phyloP scores from a whole-genome alignment of 2,888 invertebrate species.

The Agriotes lineatus region DNA sequence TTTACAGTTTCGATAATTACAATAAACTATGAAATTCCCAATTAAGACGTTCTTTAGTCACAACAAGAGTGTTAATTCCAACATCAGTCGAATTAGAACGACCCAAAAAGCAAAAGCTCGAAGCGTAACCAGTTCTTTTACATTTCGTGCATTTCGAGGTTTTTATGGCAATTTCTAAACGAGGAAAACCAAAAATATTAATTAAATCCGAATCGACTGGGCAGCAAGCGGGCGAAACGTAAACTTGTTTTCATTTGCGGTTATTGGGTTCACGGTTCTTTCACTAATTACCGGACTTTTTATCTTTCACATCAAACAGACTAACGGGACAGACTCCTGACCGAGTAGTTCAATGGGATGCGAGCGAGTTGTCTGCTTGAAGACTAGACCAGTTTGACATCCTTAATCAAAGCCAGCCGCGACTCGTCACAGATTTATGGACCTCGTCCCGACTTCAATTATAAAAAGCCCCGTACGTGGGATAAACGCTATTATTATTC shows the following conservation, averaged over 20 bases:
- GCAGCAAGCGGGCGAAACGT: slow-evolving; percentile 1
- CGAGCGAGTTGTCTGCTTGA: slow-evolving; percentile 29
- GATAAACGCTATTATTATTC: slow-evolving; percentile 1
- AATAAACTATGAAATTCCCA: no score
- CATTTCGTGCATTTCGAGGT: no score
- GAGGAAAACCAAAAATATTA: not conserved
- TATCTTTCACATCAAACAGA: slow-evolving; percentile 5
- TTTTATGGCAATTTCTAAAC: not conserved
- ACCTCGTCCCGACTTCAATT: slow-evolving; percentile 5
- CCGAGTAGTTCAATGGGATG: slow-evolving; percentile 8
- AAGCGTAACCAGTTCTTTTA: no score
- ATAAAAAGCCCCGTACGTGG: not conserved
- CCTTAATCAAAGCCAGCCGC: slow-evolving; percentile 22
- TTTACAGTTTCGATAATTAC: no score
- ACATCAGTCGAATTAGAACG: no score
- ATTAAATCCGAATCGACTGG: not conserved
- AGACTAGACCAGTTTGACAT: slow-evolving; percentile 35
- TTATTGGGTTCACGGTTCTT: slow-evolving; percentile 22
- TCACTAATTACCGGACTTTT: slow-evolving; percentile 21
- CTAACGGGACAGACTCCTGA: slow-evolving; percentile 18
- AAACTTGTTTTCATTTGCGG: slow-evolving; percentile 24
- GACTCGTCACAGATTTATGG: slow-evolving; percentile 16
- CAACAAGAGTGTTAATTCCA: no score
- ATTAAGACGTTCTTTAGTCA: no score
- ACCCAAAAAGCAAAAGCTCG: no score